Conservation (phyloP, 2,888 invertebrate species). For the Cosmorhoe ocellata region DNA sequence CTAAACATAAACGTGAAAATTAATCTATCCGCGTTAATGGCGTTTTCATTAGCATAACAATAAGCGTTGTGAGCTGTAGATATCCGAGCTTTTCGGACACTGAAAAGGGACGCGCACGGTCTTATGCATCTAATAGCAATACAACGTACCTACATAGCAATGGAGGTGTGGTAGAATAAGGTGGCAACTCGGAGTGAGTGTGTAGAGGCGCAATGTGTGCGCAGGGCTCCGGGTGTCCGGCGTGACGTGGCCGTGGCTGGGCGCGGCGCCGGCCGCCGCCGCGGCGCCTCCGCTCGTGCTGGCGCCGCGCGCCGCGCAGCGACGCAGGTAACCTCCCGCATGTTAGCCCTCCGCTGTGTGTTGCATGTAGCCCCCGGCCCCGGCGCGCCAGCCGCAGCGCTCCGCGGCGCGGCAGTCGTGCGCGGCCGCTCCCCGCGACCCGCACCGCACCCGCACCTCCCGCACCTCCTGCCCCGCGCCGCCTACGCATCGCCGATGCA, state of each 20-base stretch:
- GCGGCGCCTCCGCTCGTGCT: conserved; percentile 87
- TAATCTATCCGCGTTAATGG: too few species aligned
- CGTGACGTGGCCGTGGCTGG: conserved; percentile 90
- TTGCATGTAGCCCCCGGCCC: conserved; percentile 86
- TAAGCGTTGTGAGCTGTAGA: too few species aligned
- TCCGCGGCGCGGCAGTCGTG: conserved; percentile 87
- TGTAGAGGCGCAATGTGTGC: conserved; percentile 70
- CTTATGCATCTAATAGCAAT: background rate
- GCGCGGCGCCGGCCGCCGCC: conserved; percentile 83
- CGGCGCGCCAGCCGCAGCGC: conserved; percentile 83
- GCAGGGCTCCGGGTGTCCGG: conserved; percentile 90
- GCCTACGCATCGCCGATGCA: conserved; percentile 90
- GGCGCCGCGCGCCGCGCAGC: conserved; percentile 88
- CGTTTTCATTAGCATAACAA: too few species aligned
- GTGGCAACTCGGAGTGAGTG: conserved; percentile 28
- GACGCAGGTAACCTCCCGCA: conserved; percentile 85
- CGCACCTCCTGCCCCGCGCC: conserved; percentile 87
- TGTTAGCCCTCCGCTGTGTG: conserved; percentile 54
- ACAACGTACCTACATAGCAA: background rate
- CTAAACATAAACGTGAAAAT: too few species aligned
- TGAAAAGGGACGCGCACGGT: too few species aligned
- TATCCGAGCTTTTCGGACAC: too few species aligned
- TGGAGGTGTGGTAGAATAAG: background rate
- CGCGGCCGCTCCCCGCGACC: conserved; percentile 88
- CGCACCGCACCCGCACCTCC: conserved; percentile 76